A percentile compares a stretch with the other conserved stretches of the same genome.
Conservation (phyloP, 2,797 vertebrate species). For the Ispidina lecontei region DNA sequence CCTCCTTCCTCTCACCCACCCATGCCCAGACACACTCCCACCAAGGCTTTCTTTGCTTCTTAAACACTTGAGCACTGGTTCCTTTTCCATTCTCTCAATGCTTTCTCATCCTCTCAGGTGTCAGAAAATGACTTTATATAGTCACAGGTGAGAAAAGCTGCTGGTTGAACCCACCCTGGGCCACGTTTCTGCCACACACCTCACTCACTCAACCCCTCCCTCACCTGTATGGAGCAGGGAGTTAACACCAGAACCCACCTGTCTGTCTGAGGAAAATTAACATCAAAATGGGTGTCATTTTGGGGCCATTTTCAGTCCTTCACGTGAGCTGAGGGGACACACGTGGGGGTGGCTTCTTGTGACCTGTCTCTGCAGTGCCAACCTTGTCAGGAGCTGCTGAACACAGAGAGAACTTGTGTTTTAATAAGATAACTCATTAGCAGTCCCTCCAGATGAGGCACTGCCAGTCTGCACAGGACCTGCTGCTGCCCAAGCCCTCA, state of each 20-base stretch:
- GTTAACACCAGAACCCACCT: neutral
- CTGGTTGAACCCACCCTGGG: neutral
- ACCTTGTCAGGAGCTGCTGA: no score
- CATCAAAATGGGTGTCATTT: neutral
- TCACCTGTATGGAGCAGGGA: neutral
- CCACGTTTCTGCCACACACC: neutral
- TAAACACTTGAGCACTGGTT: neutral
- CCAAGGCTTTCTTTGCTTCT: neutral
- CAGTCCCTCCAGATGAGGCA: neutral
- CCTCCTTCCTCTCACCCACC: neutral
- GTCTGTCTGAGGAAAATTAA: neutral
- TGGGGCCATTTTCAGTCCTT: neutral
- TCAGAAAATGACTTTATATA: neutral
- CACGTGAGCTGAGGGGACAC: neutral
- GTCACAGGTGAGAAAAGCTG: rapidly evolving
- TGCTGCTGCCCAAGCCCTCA: neutral
- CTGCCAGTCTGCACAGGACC: neutral
- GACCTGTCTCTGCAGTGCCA: neutral
- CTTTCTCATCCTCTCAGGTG: neutral
- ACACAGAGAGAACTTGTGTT: neutral
- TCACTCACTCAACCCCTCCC: neutral
- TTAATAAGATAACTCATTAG: neutral
- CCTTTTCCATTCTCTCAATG: neutral
- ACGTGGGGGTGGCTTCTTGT: neutral
- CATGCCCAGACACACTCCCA: neutral